These are phyloP conservation scores for Marcusenius ussheri DNA, from an alignment of 2,113 vertebrate genomes.

Conservation along the genomic window DNA sequence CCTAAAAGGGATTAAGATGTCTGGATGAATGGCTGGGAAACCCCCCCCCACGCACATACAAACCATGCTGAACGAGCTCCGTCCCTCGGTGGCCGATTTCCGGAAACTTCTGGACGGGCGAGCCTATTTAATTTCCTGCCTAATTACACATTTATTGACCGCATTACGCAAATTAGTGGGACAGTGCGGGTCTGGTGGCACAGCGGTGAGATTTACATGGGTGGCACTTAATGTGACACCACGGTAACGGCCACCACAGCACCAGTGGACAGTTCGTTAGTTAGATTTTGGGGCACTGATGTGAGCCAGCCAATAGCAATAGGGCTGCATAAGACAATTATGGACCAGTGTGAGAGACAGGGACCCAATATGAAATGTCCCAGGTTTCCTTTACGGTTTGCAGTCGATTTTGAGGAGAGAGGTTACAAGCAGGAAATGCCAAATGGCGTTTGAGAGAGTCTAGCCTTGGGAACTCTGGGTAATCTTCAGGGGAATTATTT, in stretches of 20 bases:
- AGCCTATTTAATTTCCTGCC: constrained; percentile 1
- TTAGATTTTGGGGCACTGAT: neutral
- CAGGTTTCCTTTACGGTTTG: neutral
- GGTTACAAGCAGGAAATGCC: neutral
- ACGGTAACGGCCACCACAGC: neutral
- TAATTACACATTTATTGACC: constrained; percentile 33
- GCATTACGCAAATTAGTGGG: constrained; percentile 26
- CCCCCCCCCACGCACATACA: too few relatives aligned
- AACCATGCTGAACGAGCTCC: too few relatives aligned
- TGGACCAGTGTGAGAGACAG: neutral
- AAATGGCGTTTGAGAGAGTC: neutral
- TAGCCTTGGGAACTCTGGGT: neutral
- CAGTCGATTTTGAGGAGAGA: neutral
- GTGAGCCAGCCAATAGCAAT: neutral
- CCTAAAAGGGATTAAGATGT: neutral
- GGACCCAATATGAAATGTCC: neutral
- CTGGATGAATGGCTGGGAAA: neutral
- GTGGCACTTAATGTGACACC: neutral
- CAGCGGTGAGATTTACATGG: constrained; percentile 2
- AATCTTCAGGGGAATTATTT: neutral
- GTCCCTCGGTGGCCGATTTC: neutral
- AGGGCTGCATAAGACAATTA: neutral
- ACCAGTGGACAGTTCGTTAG: neutral
- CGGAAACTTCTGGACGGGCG: neutral
- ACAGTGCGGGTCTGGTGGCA: constrained; percentile 17